Base-by-base conservation (phyloP, 1,140 invertebrate genomes). In the Drosophila arizonae region DNA sequence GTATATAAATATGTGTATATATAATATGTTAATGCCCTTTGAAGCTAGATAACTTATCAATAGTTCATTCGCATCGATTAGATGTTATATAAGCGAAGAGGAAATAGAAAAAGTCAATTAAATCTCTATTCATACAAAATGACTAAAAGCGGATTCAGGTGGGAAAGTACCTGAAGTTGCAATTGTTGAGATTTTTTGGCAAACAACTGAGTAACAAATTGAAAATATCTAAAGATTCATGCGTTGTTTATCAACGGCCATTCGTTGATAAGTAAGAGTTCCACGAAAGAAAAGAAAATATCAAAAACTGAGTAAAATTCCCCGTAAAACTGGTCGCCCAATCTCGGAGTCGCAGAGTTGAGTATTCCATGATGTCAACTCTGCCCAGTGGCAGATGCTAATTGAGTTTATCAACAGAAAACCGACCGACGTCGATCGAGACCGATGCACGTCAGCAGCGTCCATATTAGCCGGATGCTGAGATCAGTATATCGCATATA, bases 201-300 rank as follows among this genome's bases (percentile, higher is more conserved):
- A 39, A 6, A 57, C 41, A 13, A 55, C 66, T 86, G 76, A 81
- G 41, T 82, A 81, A 81, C 50, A 24, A 9, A 15, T 68, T 55
- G 11, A 51, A 81, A 81, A 86, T 76, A 76, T 55, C 28, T 30
- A 24, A 55, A 51, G 65, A 81, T 63, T 86, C 67, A 86, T 69
- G 65, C 46, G 28, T 66, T 69, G 63, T 61, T 77, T 72, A 54
- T 63, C 56, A 57, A 52, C 43, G 39, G 52, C n/a, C 43, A 50
- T 58, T 76, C 50, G 55, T 54, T 50, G 82, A 87, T 86, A 76
- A 87, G 79, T 76, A 86, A 82, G 58, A 74, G 61, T 73, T 61
- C 55, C 62, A 39, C 2, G 3, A 3, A 24, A 24, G 21, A 24
- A 24, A 24, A 2, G 0, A 62, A 41, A 46, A 52, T 30, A 58